Evolutionary conservation across 2,888 invertebrate species (phyloP).

Genomic region (Synergus laeviventris): DNA sequence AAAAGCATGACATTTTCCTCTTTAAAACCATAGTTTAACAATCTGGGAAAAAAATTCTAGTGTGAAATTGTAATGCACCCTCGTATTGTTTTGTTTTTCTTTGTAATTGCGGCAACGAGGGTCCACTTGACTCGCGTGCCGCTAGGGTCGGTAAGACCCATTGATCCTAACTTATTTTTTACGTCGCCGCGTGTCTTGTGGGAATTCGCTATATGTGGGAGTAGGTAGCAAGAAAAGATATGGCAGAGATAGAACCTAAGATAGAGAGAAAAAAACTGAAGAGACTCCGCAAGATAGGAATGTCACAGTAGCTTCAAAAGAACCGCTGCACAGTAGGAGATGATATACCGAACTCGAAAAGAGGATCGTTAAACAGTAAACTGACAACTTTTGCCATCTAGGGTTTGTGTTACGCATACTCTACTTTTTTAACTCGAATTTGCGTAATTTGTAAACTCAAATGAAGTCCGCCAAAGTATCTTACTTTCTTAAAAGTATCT

Average conservation of each 20-base stretch:
- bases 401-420: slow-evolving; percentile 2
- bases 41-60: neutral
- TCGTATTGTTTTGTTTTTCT: slow-evolving; percentile 52
- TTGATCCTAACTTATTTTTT: slow-evolving; percentile 45
- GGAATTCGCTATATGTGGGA: slow-evolving; percentile 41
- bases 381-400: slow-evolving; percentile 24
- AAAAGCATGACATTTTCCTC: no score
- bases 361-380: slow-evolving; percentile 46
- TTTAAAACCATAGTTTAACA: neutral
- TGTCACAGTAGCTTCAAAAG: slow-evolving; percentile 61
- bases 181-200: slow-evolving; percentile 48
- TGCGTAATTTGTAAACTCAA: slow-evolving; percentile 4
- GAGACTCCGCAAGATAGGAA: slow-evolving; percentile 52
- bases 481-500: neutral
- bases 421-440: neutral
- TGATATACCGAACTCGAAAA: slow-evolving; percentile 61
- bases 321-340: slow-evolving; percentile 63
- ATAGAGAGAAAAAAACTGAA: slow-evolving; percentile 45
- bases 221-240: slow-evolving; percentile 46
- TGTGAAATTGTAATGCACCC: slow-evolving; percentile 4
- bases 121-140: slow-evolving; percentile 63
- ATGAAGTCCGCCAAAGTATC: neutral
- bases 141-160: slow-evolving; percentile 47
- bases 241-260: slow-evolving; percentile 23
- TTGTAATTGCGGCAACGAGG: slow-evolving; percentile 64